Evolutionary conservation across 1,140 invertebrate genomes (phyloP), one percentile per base, ranked within the genome.

Genomic region (Drosophila suzukii): DNA sequence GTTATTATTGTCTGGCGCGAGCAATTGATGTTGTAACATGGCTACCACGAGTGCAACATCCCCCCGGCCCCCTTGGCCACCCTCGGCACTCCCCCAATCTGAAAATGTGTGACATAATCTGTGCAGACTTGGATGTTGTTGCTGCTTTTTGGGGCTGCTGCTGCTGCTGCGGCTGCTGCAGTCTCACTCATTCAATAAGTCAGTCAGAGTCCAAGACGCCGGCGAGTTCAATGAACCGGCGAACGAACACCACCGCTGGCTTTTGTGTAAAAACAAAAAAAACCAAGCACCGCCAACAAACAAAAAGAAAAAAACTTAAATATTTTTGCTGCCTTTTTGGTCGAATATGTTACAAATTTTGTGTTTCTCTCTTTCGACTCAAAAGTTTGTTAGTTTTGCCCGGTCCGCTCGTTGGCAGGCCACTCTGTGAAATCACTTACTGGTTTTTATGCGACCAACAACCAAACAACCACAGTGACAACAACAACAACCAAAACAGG

Each of bases 101-200:
- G 70, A 83, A 89, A 86, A 89, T 89, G 84, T 89, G 84, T 89
- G 84, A 89, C 84, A 89, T 89, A 89, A 89, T 89, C 84, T 89
- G 84, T 89, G 85, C 84, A 89, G 84, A 86, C 80, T 88, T 89
- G 76, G 62, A 88, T 89, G 76, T 75, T 74, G 82, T 66, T 83
- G 75, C 54, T 73, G 77, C 65, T 70, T 43, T 49, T 72, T 44
- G 46, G 63, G 66, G 72, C 58, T 66, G 59, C 53, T 78, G 58
- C 10, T 47, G 62, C 30, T 75, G 60, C 11, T 47, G 51, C 49
- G 44, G 77, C 34, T 20, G 74, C 60, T 76, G 81, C 80, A 75
- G 77, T 77, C 72, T 74, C 61, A 77, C 79, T 89, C 84, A 89
- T 88, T 88, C 84, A 89, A 89, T 83, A 89, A 89, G 84, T 89